phyloP scores from a whole-genome alignment of 2,113 vertebrate genomes.

The Dicentrarchus labrax region DNA sequence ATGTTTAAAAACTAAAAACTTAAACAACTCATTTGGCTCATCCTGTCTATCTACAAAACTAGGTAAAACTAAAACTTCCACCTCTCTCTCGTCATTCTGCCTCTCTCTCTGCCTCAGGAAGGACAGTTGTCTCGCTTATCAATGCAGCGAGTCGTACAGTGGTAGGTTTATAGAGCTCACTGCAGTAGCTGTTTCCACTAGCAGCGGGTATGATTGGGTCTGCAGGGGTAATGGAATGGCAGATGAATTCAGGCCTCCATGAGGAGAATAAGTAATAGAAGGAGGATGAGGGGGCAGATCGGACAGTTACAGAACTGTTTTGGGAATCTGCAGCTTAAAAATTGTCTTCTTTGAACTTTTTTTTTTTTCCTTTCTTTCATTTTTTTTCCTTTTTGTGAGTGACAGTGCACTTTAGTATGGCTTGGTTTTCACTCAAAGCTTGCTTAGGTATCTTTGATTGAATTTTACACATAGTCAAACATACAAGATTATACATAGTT shows the following conservation, averaged over 20 bases:
- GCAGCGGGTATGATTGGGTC: conserved; percentile 60
- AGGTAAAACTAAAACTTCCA: conserved; percentile 33
- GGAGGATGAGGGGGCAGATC: conserved; percentile 7
- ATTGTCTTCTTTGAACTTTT: conserved; percentile 23
- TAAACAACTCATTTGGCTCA: not conserved
- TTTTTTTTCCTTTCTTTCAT: not conserved
- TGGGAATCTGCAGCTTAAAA: conserved; percentile 26
- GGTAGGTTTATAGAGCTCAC: conserved; percentile 38
- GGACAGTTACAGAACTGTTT: conserved; percentile 32
- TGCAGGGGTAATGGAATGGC: conserved; percentile 54
- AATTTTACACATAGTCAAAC: not conserved
- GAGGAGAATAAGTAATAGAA: conserved; percentile 57
- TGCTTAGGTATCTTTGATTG: not conserved
- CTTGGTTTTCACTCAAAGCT: conserved; percentile 7
- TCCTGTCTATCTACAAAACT: conserved; percentile 21
- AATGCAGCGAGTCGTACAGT: conserved; percentile 26
- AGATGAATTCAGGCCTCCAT: conserved; percentile 62
- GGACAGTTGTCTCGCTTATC: conserved; percentile 57
- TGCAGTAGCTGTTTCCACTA: conserved; percentile 53
- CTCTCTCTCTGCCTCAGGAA: conserved; percentile 39
- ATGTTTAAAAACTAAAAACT: not conserved
- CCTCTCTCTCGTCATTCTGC: conserved; percentile 24
- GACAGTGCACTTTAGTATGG: conserved; percentile 1
- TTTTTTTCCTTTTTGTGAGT: not conserved
- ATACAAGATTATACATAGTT: not conserved